phyloP scores from a whole-genome alignment of 2,113 vertebrate genomes.

The Thamnaconus septentrionalis region DNA sequence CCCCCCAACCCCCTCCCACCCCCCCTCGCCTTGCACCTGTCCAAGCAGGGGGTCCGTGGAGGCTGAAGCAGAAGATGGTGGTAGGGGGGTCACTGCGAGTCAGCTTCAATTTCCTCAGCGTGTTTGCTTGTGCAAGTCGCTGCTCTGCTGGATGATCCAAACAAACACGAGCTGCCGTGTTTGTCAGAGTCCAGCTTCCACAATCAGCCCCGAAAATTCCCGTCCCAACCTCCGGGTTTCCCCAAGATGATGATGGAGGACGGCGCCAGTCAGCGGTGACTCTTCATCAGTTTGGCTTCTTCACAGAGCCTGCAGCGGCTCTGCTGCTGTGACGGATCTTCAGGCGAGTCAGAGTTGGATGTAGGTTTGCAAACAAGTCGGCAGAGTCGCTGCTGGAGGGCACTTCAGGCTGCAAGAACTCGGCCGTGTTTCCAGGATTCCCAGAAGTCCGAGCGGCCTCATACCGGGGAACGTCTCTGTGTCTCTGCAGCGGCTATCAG shows the following conservation, averaged over 20 bases:
- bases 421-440: too few species aligned
- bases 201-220: too few species aligned
- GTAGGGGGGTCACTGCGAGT: slow-evolving; percentile 25
- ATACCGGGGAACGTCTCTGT: too few species aligned
- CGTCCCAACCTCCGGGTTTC: too few species aligned
- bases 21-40: not conserved
- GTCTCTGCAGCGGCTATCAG: too few species aligned
- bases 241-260: not conserved
- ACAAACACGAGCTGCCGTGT: not conserved
- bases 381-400: too few species aligned
- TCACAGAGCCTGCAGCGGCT: not conserved
- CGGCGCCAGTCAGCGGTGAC: not conserved
- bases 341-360: not conserved
- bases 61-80: not conserved
- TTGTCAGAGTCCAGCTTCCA: too few species aligned
- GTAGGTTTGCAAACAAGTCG: not conserved
- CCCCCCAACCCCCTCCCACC: not conserved
- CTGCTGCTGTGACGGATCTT: too few species aligned
- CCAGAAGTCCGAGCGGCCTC: too few species aligned
- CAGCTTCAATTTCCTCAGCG: slow-evolving; percentile 27
- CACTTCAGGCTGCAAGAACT: too few species aligned
- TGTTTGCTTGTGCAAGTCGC: not conserved
- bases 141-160: slow-evolving; percentile 1
- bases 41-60: not conserved
- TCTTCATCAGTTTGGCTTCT: not conserved